Evolutionary conservation across 1,140 invertebrate genomes (phyloP).

Genomic region (Cheumatopsyche charites): DNA sequence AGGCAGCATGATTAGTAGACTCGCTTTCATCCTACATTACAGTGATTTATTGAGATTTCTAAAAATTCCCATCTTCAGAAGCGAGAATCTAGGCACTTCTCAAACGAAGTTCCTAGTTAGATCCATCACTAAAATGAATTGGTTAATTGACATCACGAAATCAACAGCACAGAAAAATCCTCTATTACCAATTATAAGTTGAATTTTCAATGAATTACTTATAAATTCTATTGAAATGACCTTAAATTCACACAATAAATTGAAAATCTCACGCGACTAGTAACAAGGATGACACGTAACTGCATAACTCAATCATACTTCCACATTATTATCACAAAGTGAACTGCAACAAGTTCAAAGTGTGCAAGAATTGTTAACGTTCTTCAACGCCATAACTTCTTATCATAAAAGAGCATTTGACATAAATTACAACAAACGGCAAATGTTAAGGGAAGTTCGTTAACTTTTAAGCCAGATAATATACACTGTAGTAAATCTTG

Average conservation of each 20-base stretch:
- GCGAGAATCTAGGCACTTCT: not conserved
- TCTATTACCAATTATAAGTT: too few relatives aligned
- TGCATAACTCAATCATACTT: not conserved
- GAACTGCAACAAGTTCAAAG: not conserved
- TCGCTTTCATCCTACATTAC: not conserved
- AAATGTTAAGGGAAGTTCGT: not conserved
- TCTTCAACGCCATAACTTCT: not conserved
- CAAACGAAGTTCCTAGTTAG: not conserved
- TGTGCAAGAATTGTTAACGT: not conserved
- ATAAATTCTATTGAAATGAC: too few relatives aligned
- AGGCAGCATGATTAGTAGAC: not conserved
- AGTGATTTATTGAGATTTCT: constrained; percentile 19
- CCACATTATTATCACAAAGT: not conserved
- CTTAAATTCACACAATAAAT: too few relatives aligned
- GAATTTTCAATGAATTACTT: too few relatives aligned
- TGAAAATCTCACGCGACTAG: not conserved
- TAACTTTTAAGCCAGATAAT: not conserved
- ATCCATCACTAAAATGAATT: not conserved
- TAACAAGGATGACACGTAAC: not conserved
- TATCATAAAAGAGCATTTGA: constrained; percentile 3
- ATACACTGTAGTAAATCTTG: not conserved
- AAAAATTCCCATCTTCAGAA: not conserved
- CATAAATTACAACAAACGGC: not conserved
- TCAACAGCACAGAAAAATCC: too few relatives aligned
- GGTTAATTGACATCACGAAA: not conserved